Base-by-base conservation (phyloP, 2,797 vertebrate genomes). In the Liasis olivaceus region DNA sequence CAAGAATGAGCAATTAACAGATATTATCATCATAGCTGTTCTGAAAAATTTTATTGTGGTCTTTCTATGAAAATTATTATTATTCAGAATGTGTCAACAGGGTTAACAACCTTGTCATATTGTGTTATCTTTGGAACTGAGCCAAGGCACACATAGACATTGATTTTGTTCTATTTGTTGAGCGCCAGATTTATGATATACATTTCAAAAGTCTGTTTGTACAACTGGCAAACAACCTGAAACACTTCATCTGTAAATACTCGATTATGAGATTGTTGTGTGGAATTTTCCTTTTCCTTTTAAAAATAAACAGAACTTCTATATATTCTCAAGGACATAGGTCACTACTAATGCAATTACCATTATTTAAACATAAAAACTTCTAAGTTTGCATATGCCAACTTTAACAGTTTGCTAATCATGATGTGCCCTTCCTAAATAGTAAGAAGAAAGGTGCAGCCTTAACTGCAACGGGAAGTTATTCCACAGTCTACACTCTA, bases 1-100 rank as follows among this genome's bases (percentile, higher is more conserved):
- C 64, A 90, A 63, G 64, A 62, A 59, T 87, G 85, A 93, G 58
- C 89, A 93, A 90, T 93, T 93, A 93, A 77, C 85, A 87, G 66
- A 93, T 90, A 93, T 93, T 90, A 90, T 89, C 86, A 89, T 69
- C 87, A 85, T 54, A 59, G 77, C 59, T 66, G 54, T 91, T 85
- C 8, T 31, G 69, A 72, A 47, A 90, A 60, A 42, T 54, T 7
- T 89, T 91, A 91, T 72, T 56, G 59, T 93, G 69, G 31, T 47
- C 89, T 88, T 60, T n/a, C 7, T 47, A 47, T 69, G 59, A 84
- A 91, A 91, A 88, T 93, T 87, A 93, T 81, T 62, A 17, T 88
- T 91, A 42, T 89, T 91, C 77, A 89, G 42, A 89, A 85, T 89
- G 28, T 58, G 77, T 85, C 87, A 89, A 85, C 20, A 93, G 72